Conservation (phyloP, 2,888 invertebrate species). For the Lithophane ornitopus region DNA sequence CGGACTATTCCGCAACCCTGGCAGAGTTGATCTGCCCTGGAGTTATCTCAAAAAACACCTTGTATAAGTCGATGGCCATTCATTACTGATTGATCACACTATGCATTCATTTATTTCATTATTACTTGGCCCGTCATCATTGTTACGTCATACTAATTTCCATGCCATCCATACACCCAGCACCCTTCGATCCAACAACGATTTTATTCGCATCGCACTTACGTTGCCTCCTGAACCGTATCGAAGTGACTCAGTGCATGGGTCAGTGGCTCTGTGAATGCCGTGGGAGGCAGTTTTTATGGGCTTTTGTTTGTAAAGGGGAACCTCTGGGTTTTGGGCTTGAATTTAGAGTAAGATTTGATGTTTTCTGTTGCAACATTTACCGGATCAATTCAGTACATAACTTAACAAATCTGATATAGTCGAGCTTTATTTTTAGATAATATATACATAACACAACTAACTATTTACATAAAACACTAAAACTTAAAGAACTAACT, state of each 20-base stretch:
- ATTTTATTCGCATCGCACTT: slow-evolving; percentile 51
- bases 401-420: too few species aligned
- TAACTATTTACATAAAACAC: too few species aligned
- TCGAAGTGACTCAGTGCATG: slow-evolving; percentile 72
- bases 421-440: too few species aligned
- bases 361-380: background rate
- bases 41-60: too few species aligned
- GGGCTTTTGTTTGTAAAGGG: slow-evolving; percentile 65
- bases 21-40: too few species aligned
- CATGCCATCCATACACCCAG: background rate
- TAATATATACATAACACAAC: too few species aligned
- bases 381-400: background rate
- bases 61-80: too few species aligned
- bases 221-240: slow-evolving; percentile 69
- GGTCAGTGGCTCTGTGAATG: slow-evolving; percentile 77
- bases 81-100: too few species aligned
- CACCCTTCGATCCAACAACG: slow-evolving; percentile 42
- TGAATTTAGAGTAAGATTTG: slow-evolving; percentile 40
- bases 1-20: too few species aligned
- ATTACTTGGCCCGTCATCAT: too few species aligned
- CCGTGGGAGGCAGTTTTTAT: slow-evolving; percentile 76
- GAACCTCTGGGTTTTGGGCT: slow-evolving; percentile 39
- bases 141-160: background rate
- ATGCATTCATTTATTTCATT: too few species aligned
- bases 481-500: too few species aligned